Conservation (phyloP, 1,140 invertebrate genomes). For the Popillia japonica region DNA sequence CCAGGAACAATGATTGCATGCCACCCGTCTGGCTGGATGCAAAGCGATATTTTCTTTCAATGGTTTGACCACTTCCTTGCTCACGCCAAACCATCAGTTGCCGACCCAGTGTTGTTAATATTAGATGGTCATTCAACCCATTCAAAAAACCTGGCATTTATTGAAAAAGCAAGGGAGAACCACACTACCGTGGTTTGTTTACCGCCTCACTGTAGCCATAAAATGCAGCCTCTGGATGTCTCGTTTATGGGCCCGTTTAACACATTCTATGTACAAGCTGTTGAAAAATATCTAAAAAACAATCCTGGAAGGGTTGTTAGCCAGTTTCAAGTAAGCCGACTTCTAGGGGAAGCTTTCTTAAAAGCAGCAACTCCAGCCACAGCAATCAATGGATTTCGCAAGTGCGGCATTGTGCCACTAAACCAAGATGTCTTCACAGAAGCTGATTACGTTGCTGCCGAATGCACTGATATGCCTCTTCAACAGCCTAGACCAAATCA, state of each 20-base stretch:
- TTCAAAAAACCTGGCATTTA: neutral
- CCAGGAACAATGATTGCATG: slow-evolving; percentile 50
- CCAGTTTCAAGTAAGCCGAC: no score
- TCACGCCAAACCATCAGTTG: slow-evolving; percentile 43
- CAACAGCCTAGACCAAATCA: neutral
- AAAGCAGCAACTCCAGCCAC: slow-evolving; percentile 40
- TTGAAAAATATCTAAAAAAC: no score
- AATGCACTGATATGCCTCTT: neutral
- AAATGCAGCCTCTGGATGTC: no score
- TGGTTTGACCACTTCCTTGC: slow-evolving; percentile 52
- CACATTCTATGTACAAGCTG: no score
- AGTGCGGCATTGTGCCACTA: neutral
- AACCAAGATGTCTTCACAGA: slow-evolving; percentile 8
- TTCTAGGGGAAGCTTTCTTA: slow-evolving; percentile 45
- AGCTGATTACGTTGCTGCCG: neutral
- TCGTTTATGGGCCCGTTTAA: no score
- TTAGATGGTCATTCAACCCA: slow-evolving; percentile 49
- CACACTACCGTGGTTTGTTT: no score
- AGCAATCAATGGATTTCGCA: slow-evolving; percentile 15
- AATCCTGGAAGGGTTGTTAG: no score
- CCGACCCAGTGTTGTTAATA: slow-evolving; percentile 45
- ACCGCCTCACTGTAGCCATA: no score
- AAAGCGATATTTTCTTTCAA: slow-evolving; percentile 45
- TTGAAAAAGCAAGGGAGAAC: no score
- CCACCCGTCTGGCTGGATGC: slow-evolving; percentile 53